Evolutionary conservation across 2,888 invertebrate species (phyloP).

Genomic region (Copidosoma aretas): DNA sequence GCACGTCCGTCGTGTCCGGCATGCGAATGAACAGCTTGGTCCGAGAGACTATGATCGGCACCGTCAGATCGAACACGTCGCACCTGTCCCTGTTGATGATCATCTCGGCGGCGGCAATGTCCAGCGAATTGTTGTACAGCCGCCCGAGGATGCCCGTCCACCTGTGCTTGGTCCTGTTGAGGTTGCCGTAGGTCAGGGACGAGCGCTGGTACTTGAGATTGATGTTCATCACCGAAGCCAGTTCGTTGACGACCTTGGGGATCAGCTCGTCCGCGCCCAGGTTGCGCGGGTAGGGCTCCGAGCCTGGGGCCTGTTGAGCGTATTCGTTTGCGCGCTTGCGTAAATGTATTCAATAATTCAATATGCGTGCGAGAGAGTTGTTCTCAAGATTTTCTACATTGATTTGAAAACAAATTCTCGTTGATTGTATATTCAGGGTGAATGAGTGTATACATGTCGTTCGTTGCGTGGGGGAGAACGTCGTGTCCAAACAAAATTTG

Average conservation of each 20-base stretch:
- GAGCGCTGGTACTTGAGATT: neutral
- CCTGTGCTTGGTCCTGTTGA: neutral
- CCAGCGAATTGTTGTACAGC: neutral
- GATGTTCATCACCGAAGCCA: neutral
- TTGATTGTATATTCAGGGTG: no score
- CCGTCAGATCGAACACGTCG: neutral
- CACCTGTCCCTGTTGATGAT: neutral
- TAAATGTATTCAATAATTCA: no score
- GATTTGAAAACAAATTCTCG: no score
- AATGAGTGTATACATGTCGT: no score
- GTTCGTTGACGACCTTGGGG: neutral
- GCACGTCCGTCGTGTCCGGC: neutral
- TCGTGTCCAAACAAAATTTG: no score
- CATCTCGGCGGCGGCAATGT: neutral
- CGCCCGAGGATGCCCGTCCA: neutral
- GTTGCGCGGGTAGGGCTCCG: no score
- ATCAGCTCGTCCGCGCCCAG: neutral
- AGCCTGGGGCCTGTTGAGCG: no score
- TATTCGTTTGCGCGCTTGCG: no score
- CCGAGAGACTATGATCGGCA: neutral
- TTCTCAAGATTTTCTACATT: no score
- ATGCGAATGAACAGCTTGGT: neutral
- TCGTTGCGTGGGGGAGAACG: no score
- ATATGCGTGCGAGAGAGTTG: no score
- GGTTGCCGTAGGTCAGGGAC: neutral